Base-by-base conservation (phyloP, 2,888 invertebrate genomes). In the Plebejus argus region DNA sequence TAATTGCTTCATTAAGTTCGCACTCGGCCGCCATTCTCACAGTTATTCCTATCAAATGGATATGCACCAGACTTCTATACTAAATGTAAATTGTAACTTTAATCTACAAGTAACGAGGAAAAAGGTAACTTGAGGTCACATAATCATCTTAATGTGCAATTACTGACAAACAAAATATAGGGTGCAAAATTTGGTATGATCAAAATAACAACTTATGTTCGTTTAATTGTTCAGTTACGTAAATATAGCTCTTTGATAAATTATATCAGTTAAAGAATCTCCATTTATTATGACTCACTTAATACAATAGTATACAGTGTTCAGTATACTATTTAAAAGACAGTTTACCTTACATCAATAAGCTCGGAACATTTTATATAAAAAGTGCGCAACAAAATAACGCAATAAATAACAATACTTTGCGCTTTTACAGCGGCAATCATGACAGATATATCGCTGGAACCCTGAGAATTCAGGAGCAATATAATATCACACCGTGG, bases 1-100 rank as follows among this genome's bases (percentile, higher is more conserved):
- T 74, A 74, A 74, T 53, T 15, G 28, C 49, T 74, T 49, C 28
- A 53, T 74, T 74, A 49, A 53, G 45, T 28, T 23, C 45, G 72
- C 72, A 72, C 23, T 72, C 23, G 39, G 23, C 23, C 10, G 45
- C 45, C 12, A 39, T 20, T 35, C 20, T 72, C 39, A 72, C 45
- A 72, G 28, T 66, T 66, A 66, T 15, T 66, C 12, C 28, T 66
- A 28, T 15, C 28, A 33, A 66, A 66, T 66, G 28, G 28, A 23
- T 61, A 61, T 20, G 12, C 33, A 18, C 15, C 28, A 66, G 28
- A 33, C 28, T 66, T 3, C 15, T 15, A 66, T 66, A 66, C 1
- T 28, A 23, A 28, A 28, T 28, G 28, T 28, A 28, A 66, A 28
- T 28, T 49, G 49, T 53, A 18, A 18, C 53, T 5, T 53, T 33